Conservation (phyloP, 1,140 invertebrate species). For the Macrobrachium rosenbergii region DNA sequence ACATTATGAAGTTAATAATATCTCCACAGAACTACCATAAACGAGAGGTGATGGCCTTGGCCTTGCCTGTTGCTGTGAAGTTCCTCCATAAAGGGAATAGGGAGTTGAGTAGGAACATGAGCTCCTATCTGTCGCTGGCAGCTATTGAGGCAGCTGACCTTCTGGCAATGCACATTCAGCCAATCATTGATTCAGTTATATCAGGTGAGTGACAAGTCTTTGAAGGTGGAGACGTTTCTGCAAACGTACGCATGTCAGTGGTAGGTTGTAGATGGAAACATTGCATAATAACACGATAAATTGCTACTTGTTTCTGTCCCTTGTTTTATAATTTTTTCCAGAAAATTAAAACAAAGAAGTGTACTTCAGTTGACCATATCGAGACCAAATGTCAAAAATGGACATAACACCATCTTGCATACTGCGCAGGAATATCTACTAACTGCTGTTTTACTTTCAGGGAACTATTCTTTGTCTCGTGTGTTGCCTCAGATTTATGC, state of each 20-base stretch:
- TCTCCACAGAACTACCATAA: constrained; percentile 86
- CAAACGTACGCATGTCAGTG: background rate
- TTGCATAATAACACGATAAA: background rate
- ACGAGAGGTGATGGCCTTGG: constrained; percentile 88
- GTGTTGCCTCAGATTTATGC: constrained; percentile 91
- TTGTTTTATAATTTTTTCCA: no score
- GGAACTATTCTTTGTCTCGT: constrained; percentile 86
- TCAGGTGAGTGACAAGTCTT: constrained; percentile 76
- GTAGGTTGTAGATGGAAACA: constrained; percentile 41
- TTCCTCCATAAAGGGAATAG: constrained; percentile 91
- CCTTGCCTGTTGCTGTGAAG: constrained; percentile 90
- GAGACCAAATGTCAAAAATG: no score
- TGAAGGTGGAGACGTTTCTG: background rate
- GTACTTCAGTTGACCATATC: no score
- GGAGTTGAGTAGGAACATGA: constrained; percentile 89
- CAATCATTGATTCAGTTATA: constrained; percentile 90
- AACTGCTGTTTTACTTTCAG: constrained; percentile 69
- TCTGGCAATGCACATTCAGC: constrained; percentile 86
- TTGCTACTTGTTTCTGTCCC: no score
- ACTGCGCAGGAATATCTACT: no score
- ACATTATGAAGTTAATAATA: constrained; percentile 6
- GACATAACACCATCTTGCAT: no score
- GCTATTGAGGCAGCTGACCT: constrained; percentile 90
- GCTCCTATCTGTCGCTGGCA: constrained; percentile 91
- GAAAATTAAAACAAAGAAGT: no score